Evolutionary conservation across 1,140 invertebrate species (phyloP).

Genomic region (Drosophila insularis): DNA sequence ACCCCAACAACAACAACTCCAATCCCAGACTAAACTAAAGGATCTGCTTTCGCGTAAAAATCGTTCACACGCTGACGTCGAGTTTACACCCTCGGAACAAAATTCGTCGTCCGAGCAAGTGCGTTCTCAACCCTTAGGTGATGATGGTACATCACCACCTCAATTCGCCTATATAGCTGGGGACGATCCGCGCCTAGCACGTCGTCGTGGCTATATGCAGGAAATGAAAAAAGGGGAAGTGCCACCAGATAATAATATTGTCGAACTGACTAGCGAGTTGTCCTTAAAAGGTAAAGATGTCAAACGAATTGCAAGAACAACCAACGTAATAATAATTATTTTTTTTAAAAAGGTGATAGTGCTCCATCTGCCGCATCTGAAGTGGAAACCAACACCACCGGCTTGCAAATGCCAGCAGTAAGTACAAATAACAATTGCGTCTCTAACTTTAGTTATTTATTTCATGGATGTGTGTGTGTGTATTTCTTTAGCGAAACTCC

Average conservation of each 20-base stretch:
- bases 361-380: conserved; percentile 13
- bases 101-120: conserved; percentile 56
- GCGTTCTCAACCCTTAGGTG: conserved; percentile 76
- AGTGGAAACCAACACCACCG: conserved; percentile 30
- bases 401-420: conserved; percentile 50
- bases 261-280: conserved; percentile 34
- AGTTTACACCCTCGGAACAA: conserved; percentile 57
- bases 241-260: conserved; percentile 28
- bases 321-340: background rate
- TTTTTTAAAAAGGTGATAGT: conserved; percentile 33
- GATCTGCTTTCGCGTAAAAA: conserved; percentile 59
- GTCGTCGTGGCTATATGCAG: conserved; percentile 52
- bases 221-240: conserved; percentile 47
- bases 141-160: conserved; percentile 63
- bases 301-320: background rate
- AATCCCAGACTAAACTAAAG: conserved; percentile 55
- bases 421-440: background rate
- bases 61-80: conserved; percentile 43
- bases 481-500: conserved; percentile 45
- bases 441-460: background rate
- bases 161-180: conserved; percentile 39
- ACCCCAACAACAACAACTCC: conserved; percentile 53
- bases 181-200: conserved; percentile 58
- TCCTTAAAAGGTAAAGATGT: conserved; percentile 41
- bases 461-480: background rate